Evolutionary conservation across 2,797 vertebrate species (phyloP), one percentile per base, ranked within the genome.

Genomic region (Setipinna tenuifilis): DNA sequence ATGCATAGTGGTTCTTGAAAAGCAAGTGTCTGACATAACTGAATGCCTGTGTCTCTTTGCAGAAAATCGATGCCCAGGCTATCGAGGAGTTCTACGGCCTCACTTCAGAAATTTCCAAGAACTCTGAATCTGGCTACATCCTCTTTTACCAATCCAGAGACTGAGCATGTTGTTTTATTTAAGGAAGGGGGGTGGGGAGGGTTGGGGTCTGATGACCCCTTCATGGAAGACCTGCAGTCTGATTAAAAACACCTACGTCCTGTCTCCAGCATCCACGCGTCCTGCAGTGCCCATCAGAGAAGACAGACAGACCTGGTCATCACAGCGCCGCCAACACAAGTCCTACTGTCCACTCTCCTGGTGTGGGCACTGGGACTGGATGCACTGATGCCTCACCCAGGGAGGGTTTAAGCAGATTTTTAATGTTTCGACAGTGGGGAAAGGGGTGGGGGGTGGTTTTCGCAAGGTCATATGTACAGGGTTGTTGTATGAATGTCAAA

Each of bases 31-130:
- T 65, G 61, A 23, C 7, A 65, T n/a, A 65, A 65, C 61, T 35
- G 31, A 83, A 21, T 14, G 75, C 81, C 2, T 68, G 2, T 68
- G 31, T 57, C 6, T 68, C 50, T 81, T 3, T 61, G 35, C 93
- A 98, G 97, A 98, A 98, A 96, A 97, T 98, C 88, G 97, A 97
- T 89, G 96, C 97, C 91, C 97, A 98, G 95, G 97, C 97, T 91
- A 97, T 98, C 90, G 97, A 98, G 92, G 97, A 98, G 94, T 98
- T 98, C 94, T 98, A 98, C 82, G 97, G 97, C 89, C 94, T 98
- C 92, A 98, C 97, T 0, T 97, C 97, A 82, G 97, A 98, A 92
- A 97, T 97, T 94, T 97, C 97, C 89, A 98, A 98, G 94, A 98
- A 97, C 93, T 98, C 97, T 0, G 97, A 98, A 90, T 98, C 97